phyloP scores from a whole-genome alignment of 1,140 invertebrate genomes.

The Hetaerina americana region DNA sequence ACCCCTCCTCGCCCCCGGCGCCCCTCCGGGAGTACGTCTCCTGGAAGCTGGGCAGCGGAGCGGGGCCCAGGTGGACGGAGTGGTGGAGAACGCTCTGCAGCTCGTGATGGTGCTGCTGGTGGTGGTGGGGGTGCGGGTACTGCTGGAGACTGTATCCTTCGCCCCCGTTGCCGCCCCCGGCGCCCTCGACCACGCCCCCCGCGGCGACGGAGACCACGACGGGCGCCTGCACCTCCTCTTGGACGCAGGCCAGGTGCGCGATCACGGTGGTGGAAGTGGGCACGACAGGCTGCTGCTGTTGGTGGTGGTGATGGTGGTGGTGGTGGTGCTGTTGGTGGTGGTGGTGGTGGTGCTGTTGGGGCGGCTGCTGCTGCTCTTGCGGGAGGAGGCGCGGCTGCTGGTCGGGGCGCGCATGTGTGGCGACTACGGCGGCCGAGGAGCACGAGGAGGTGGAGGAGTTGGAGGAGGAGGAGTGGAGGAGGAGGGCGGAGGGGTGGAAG shows the following conservation, averaged over 20 bases:
- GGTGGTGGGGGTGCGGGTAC: conserved; percentile 16
- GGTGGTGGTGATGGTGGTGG: conserved; percentile 27
- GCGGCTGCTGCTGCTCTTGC: conserved; percentile 22
- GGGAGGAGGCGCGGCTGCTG: conserved; percentile 30
- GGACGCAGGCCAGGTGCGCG: conserved; percentile 27
- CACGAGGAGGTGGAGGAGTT: not conserved
- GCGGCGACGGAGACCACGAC: not conserved
- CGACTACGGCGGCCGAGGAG: conserved; percentile 14
- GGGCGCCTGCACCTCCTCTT: conserved; percentile 25
- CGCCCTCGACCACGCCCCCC: conserved; percentile 18
- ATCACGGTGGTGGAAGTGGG: conserved; percentile 25
- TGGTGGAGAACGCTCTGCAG: conserved; percentile 25
- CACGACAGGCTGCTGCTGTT: conserved; percentile 19
- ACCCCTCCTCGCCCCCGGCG: conserved; percentile 26
- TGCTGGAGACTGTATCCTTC: conserved; percentile 13
- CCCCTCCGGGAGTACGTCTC: conserved; percentile 60
- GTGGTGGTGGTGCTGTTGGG: conserved; percentile 35
- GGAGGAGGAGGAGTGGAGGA: not conserved
- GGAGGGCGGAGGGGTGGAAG: not conserved
- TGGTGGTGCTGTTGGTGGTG: conserved; percentile 26
- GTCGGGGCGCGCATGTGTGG: conserved; percentile 34
- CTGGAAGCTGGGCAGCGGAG: conserved; percentile 66
- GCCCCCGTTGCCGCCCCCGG: conserved; percentile 12
- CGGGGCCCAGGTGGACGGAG: not conserved
- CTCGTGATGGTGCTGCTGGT: conserved; percentile 25